These are phyloP conservation scores for Salticus scenicus DNA, from an alignment of 2,888 invertebrate genomes.

Conservation along the genomic window DNA sequence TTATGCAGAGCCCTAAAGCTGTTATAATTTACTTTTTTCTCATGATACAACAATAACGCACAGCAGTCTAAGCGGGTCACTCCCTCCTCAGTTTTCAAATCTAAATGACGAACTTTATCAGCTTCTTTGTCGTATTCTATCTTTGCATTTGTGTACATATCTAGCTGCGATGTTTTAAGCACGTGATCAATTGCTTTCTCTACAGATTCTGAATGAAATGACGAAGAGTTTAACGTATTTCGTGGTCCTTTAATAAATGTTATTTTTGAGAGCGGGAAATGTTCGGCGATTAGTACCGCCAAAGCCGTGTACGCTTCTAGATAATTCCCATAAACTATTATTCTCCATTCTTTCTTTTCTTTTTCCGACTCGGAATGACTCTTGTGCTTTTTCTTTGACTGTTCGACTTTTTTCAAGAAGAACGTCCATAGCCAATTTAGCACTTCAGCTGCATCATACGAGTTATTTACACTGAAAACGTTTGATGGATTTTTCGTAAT, in stretches of 20 bases:
- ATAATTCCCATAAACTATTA: constrained; percentile 45
- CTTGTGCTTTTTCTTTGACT: constrained; percentile 15
- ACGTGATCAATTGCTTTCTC: constrained; percentile 8
- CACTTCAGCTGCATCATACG: constrained; percentile 21
- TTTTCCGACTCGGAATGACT: neutral
- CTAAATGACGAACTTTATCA: constrained; percentile 11
- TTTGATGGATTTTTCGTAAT: constrained; percentile 16
- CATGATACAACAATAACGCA: constrained; percentile 19
- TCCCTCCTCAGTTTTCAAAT: constrained; percentile 11
- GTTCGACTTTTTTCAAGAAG: constrained; percentile 7
- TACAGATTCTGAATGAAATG: neutral
- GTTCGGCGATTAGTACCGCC: constrained; percentile 19
- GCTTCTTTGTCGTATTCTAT: constrained; percentile 25
- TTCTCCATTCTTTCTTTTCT: constrained; percentile 20
- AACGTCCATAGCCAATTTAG: constrained; percentile 41
- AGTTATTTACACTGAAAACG: constrained; percentile 34
- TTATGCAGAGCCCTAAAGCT: constrained; percentile 28
- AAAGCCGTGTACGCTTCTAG: constrained; percentile 32
- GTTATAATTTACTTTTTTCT: constrained; percentile 24
- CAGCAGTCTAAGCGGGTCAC: constrained; percentile 32
- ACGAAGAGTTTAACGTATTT: neutral
- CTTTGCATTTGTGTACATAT: neutral
- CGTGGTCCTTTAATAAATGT: constrained; percentile 16
- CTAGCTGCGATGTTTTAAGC: neutral
- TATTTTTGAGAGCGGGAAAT: constrained; percentile 31